Evolutionary conservation across 2,888 invertebrate species (phyloP).

Genomic region (Stomorhina lunata): DNA sequence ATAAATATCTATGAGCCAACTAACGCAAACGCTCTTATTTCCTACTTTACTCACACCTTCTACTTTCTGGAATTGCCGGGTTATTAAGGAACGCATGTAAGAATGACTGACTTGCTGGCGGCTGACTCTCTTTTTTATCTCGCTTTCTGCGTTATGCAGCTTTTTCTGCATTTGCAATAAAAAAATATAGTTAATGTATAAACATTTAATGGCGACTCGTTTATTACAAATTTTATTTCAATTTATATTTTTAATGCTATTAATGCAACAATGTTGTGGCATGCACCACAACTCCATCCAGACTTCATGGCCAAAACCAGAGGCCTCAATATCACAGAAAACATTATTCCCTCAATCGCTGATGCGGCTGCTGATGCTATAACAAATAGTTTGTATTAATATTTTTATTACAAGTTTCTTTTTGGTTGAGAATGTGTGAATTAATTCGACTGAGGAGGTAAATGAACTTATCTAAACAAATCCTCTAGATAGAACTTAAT

Average conservation of each 20-base stretch:
- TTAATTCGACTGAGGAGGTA: background rate
- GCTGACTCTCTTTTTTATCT: slow-evolving; percentile 5
- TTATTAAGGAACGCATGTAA: background rate
- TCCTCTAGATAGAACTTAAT: slow-evolving; percentile 2
- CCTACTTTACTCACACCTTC: too few species aligned
- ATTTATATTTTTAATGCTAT: slow-evolving; percentile 69
- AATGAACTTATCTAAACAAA: slow-evolving; percentile 33
- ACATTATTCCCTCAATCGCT: background rate
- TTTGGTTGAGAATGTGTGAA: background rate
- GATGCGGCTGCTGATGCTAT: too few species aligned
- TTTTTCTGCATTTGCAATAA: slow-evolving; percentile 57
- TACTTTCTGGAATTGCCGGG: too few species aligned
- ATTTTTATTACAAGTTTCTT: slow-evolving; percentile 28
- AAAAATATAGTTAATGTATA: slow-evolving; percentile 79
- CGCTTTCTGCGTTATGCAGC: slow-evolving; percentile 16
- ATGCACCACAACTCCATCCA: slow-evolving; percentile 43
- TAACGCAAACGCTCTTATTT: too few species aligned
- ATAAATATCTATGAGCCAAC: too few species aligned
- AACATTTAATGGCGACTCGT: slow-evolving; percentile 79
- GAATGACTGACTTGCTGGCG: background rate
- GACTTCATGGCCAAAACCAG: slow-evolving; percentile 52
- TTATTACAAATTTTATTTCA: slow-evolving; percentile 80
- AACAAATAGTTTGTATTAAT: slow-evolving; percentile 48
- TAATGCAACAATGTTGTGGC: slow-evolving; percentile 64
- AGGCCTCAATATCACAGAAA: slow-evolving; percentile 34